Percentiles rank a stretch among this genome's conserved stretches.
Evolutionary conservation across 2,888 invertebrate genomes (phyloP).

Genomic region (Coleophora flavipennella): DNA sequence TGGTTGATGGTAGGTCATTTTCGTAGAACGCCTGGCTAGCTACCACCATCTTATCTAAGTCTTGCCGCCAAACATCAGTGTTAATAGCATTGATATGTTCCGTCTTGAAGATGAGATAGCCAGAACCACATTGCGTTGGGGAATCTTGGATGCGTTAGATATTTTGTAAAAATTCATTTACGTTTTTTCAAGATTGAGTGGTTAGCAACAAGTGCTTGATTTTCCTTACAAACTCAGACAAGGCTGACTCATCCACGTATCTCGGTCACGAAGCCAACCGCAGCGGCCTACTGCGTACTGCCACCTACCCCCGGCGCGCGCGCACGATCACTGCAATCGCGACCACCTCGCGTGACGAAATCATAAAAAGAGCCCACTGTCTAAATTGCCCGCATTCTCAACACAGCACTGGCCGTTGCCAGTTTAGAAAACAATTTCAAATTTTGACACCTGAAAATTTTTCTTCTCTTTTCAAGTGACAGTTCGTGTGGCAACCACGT

Average conservation of each 20-base stretch:
- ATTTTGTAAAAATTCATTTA: no score
- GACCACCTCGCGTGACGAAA: conserved; percentile 60
- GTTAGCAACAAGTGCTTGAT: no score
- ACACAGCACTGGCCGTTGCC: conserved; percentile 44
- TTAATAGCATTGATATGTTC: no score
- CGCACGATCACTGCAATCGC: conserved; percentile 34
- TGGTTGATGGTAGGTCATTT: no score
- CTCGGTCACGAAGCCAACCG: conserved; percentile 1
- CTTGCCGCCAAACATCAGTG: no score
- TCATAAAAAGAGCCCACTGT: conserved; percentile 53
- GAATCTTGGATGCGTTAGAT: no score
- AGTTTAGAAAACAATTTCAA: conserved; percentile 12
- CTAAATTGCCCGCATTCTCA: conserved; percentile 39
- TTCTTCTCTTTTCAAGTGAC: conserved; percentile 22
- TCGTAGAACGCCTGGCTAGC: no score
- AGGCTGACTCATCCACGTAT: conserved; percentile 3
- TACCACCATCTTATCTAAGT: no score
- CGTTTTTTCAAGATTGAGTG: no score
- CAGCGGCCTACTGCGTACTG: neutral
- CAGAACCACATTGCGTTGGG: no score
- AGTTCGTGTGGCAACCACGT: conserved; percentile 46
- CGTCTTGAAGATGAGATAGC: no score
- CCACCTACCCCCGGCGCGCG: conserved; percentile 20
- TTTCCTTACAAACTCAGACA: no score
- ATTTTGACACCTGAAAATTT: conserved; percentile 17